These are phyloP conservation scores for Eremophila alpestris DNA, from an alignment of 2,797 vertebrate species.

Conservation along the genomic window DNA sequence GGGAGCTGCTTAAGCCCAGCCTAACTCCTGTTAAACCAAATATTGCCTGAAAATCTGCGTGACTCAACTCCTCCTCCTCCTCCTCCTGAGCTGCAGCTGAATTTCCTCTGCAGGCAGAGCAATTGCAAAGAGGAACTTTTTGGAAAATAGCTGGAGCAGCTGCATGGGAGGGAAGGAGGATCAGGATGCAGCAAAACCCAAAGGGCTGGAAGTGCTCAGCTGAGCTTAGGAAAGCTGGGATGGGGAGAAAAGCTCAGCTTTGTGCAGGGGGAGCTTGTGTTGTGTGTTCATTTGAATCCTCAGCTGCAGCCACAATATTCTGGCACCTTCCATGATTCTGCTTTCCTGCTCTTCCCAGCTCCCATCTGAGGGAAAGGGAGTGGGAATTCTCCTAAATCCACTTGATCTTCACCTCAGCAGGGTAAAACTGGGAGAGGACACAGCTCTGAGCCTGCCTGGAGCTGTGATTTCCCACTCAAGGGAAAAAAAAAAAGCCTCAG, in stretches of 20 bases:
- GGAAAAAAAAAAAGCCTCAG: neutral
- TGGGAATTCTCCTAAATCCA: neutral
- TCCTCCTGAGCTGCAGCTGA: neutral
- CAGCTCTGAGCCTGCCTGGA: neutral
- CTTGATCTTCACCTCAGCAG: neutral
- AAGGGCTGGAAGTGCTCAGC: neutral
- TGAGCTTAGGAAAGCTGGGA: neutral
- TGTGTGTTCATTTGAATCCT: neutral
- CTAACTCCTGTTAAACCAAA: neutral
- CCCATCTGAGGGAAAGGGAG: neutral
- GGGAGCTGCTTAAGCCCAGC: neutral
- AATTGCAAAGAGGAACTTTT: neutral
- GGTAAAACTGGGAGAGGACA: neutral
- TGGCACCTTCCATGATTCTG: neutral
- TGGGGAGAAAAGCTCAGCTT: neutral
- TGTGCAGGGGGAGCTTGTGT: neutral
- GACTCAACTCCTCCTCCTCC: constrained; percentile 22
- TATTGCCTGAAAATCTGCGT: neutral
- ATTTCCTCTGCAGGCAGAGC: neutral
- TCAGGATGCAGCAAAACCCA: neutral
- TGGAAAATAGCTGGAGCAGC: neutral
- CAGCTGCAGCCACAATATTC: neutral
- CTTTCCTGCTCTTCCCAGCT: neutral
- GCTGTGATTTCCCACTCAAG: neutral
- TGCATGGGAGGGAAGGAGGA: neutral